These are phyloP conservation scores for Himalopsyche kuldschensis DNA, from an alignment of 2,888 invertebrate species.

Conservation along the genomic window DNA sequence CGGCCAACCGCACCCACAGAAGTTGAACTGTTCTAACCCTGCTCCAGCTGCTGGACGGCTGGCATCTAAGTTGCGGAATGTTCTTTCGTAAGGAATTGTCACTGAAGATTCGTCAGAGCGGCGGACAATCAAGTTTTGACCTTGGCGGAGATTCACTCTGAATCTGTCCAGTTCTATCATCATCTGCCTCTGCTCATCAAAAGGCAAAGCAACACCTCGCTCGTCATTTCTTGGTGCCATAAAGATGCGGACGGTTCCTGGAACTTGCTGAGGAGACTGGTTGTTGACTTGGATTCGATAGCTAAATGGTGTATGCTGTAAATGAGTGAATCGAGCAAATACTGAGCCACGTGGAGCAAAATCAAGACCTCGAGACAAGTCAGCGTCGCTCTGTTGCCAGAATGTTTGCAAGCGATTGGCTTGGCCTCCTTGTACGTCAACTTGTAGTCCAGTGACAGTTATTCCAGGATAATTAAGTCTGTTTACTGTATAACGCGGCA, in stretches of 20 bases:
- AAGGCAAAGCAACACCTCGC: slow-evolving; percentile 26
- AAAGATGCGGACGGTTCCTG: slow-evolving; percentile 45
- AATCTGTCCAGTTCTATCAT: slow-evolving; percentile 46
- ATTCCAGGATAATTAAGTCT: slow-evolving; percentile 40
- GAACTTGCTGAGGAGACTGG: slow-evolving; percentile 6
- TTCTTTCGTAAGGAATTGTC: slow-evolving; percentile 80
- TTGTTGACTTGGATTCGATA: slow-evolving; percentile 40
- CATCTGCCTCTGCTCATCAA: slow-evolving; percentile 44
- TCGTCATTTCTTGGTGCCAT: slow-evolving; percentile 46
- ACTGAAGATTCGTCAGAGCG: slow-evolving; percentile 73
- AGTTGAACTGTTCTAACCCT: slow-evolving; percentile 57
- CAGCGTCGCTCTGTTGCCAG: slow-evolving; percentile 45
- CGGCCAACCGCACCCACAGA: slow-evolving; percentile 49
- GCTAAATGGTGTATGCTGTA: slow-evolving; percentile 44
- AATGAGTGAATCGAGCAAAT: slow-evolving; percentile 42
- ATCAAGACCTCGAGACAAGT: slow-evolving; percentile 46
- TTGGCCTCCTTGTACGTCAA: slow-evolving; percentile 23
- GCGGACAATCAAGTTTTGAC: slow-evolving; percentile 67
- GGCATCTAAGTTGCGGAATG: slow-evolving; percentile 71
- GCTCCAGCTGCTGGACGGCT: slow-evolving; percentile 57
- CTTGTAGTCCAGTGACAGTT: slow-evolving; percentile 19
- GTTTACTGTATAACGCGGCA: slow-evolving; percentile 43
- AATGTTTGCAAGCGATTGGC: slow-evolving; percentile 40
- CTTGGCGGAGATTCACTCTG: slow-evolving; percentile 57
- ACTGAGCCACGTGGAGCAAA: slow-evolving; percentile 42